Conservation (phyloP, 1,140 invertebrate species). For the Dendroctonus ponderosae region DNA sequence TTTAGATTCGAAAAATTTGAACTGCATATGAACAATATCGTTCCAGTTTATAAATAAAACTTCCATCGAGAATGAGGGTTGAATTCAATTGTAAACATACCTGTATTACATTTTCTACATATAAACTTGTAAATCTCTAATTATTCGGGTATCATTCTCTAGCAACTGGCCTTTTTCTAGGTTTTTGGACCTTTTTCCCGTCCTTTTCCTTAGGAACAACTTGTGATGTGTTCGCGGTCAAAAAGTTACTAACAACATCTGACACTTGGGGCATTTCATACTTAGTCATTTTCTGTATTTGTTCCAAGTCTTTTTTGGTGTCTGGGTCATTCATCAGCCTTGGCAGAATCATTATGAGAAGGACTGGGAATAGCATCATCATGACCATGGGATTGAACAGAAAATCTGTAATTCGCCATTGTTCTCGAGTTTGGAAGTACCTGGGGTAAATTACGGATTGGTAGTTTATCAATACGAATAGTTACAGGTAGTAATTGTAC, state of each 20-base stretch:
- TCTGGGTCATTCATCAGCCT: constrained; percentile 98
- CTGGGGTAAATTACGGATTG: constrained; percentile 48
- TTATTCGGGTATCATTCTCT: constrained; percentile 14
- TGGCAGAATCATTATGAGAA: constrained; percentile 89
- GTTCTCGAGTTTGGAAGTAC: constrained; percentile 93
- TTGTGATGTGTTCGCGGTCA: constrained; percentile 57
- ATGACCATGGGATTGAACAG: constrained; percentile 96
- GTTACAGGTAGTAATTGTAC: constrained; percentile 8
- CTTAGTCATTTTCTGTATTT: constrained; percentile 78
- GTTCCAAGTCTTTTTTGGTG: constrained; percentile 91
- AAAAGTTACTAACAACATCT: constrained; percentile 80
- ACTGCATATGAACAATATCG: no score
- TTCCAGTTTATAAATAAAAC: no score
- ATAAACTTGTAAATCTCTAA: no score
- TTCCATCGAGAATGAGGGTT: no score
- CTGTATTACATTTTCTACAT: no score
- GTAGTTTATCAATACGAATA: not conserved
- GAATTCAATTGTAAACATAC: no score
- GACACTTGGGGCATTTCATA: constrained; percentile 88
- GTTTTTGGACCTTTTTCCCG: constrained; percentile 21
- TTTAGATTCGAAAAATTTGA: no score
- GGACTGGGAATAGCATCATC: constrained; percentile 93
- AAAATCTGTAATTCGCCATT: constrained; percentile 93
- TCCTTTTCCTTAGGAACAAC: constrained; percentile 14
- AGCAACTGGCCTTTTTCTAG: constrained; percentile 17